Evolutionary conservation across 1,140 invertebrate species (phyloP).

Genomic region (Rhyzopertha dominica): DNA sequence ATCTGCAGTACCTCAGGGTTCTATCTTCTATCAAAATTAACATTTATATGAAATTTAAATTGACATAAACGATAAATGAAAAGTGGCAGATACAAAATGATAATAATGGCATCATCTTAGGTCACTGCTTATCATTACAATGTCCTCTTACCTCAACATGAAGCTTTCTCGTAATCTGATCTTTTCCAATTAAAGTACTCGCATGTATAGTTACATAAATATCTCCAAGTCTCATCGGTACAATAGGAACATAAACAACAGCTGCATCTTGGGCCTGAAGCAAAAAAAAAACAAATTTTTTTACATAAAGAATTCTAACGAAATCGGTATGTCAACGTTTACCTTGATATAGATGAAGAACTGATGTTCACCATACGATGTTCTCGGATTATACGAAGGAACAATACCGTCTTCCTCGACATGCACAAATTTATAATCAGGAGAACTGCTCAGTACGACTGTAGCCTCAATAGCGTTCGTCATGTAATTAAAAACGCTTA

Average conservation of each 20-base stretch:
- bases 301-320: neutral
- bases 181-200: slow-evolving; percentile 77
- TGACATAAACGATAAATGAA: no score
- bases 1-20: no score
- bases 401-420: slow-evolving; percentile 88
- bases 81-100: no score
- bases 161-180: slow-evolving; percentile 66
- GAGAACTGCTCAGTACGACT: slow-evolving; percentile 79
- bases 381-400: slow-evolving; percentile 77
- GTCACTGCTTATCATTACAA: no score
- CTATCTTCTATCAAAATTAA: no score
- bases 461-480: slow-evolving; percentile 75
- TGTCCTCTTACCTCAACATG: slow-evolving; percentile 67
- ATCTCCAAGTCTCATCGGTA: slow-evolving; percentile 73
- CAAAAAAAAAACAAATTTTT: slow-evolving; percentile 1
- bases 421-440: slow-evolving; percentile 89
- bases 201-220: slow-evolving; percentile 79
- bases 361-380: slow-evolving; percentile 87
- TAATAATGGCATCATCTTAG: no score
- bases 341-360: slow-evolving; percentile 80
- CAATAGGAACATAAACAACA: slow-evolving; percentile 85
- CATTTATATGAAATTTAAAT: no score
- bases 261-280: slow-evolving; percentile 65
- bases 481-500: slow-evolving; percentile 94
- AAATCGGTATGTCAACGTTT: slow-evolving; percentile 1